Base-by-base conservation (phyloP, 2,888 invertebrate genomes). In the Digitonthophagus gazella region DNA sequence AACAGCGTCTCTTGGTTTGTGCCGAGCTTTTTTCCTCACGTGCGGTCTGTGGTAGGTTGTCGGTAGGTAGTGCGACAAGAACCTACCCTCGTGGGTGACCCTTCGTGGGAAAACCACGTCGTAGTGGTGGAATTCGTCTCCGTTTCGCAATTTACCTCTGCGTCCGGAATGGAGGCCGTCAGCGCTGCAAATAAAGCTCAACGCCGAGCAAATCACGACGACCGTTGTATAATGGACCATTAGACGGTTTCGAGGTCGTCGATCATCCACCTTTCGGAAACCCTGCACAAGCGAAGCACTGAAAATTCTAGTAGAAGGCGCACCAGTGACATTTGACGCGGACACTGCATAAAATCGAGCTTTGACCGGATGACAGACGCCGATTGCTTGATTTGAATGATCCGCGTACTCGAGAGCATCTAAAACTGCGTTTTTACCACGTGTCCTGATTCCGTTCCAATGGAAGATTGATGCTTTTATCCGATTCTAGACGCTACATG, bases 61-160 rank as follows among this genome's bases (percentile, higher is more conserved):
- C 11, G 82, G 81, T 67, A 83, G 75, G 56, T 73, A 76, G 72
- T 82, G 78, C 3, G 82, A 80, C 56, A 80, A 55, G 71, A 83
- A 83, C 66, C 74, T 74, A 58, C 82, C 82, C 16, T 78, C 76
- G 68, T 76, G 74, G 14, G 75, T 75, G 20, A 82, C 81, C 71
- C 80, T 81, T 22, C 79, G 75, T 5, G 83, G 83, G 14, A 81
- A 74, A 16, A 82, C 78, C 66, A 82, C 73, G 71, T 82, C 80
- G 70, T 77, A 80, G 61, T 77, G n/a, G 6, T 28, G 66, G 67
- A 72, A 71, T 72, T 71, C 74, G 71, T 74, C 71, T 58, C 73
- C 74, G 67, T 74, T 75, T 74, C 73, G 72, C 74, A 74, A 75
- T 74, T 76, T 75, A 76, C 76, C 75, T 76, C 74, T 74, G 74